These are phyloP conservation scores for Chaetoderma sp. DNA, from an alignment of 2,888 invertebrate genomes.

Conservation along the genomic window DNA sequence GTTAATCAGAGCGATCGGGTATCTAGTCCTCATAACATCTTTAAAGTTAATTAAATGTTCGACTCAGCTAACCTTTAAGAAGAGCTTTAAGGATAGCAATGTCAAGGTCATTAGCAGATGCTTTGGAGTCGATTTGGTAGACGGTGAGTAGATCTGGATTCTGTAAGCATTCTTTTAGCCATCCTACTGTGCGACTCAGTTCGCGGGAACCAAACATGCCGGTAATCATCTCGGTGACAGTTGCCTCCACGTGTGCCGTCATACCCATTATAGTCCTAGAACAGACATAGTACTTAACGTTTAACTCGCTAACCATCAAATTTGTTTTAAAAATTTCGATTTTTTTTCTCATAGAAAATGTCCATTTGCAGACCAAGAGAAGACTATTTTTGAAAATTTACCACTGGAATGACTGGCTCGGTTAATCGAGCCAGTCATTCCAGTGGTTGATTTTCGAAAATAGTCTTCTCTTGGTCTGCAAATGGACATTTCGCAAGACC, in stretches of 20 bases:
- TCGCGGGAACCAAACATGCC: conserved; percentile 45
- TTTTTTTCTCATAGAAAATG: conserved; percentile 12
- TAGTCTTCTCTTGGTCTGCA: no score
- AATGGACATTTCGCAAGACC: no score
- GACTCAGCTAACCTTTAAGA: conserved; percentile 60
- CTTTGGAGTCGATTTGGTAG: conserved; percentile 56
- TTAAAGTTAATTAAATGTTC: not conserved
- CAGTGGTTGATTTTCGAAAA: no score
- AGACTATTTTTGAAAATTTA: no score
- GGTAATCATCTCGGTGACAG: conserved; percentile 45
- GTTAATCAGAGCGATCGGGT: no score
- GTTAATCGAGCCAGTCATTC: no score
- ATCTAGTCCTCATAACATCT: no score
- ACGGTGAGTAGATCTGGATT: conserved; percentile 59
- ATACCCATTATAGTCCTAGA: conserved; percentile 30
- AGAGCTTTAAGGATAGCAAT: conserved; percentile 67
- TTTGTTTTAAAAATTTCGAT: no score
- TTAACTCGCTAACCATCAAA: no score
- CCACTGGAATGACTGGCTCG: no score
- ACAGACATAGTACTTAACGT: not conserved
- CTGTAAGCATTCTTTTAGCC: conserved; percentile 50
- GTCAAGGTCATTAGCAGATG: conserved; percentile 59
- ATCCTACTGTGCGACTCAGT: conserved; percentile 35
- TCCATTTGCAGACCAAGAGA: no score
- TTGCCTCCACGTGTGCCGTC: conserved; percentile 36